Evolutionary conservation across 2,797 vertebrate species (phyloP), one percentile per base, ranked within the genome.

Genomic region (Enteromius afrohamiltoni): DNA sequence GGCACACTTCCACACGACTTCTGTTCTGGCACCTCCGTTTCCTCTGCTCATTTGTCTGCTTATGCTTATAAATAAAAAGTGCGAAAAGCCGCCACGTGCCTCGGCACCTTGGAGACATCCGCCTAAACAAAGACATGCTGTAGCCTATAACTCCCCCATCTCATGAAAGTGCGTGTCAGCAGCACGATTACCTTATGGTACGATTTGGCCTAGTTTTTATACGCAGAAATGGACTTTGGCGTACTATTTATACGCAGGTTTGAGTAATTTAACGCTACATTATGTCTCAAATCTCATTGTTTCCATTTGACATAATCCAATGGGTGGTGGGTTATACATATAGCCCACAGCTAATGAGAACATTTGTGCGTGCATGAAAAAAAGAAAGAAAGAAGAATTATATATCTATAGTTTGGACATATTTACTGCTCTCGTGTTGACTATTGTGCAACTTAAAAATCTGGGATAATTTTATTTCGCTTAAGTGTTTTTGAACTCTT

Each of bases 1-100:
- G 78, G 78, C 78, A 71, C 79, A 70, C 79, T 80, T 82, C 70
- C 58, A 75, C 29, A 13, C 13, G 42, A 82, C 80, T 82, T 53
- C 71, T 82, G 80, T 82, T 67, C 60, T 53, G 16, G 29, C 80
- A 75, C 80, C 60, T 53, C 70, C 3, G 29, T 31, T 82, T 82
- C 69, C 80, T 53, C 69, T 62, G 53, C 37, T 73, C 40, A 6
- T 62, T 58, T 74, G 67, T 73, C 53, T 16, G 42, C 29, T 26
- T 42, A 1, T n/a, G 80, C 3, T 34, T 21, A 75, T 75, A 40
- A 64, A 74, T 34, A 64, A 74, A 6, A 40, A 0, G 68, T 49
- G 42, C 1, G 68, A 65, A 82, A 51, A 34, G 42, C 14, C 70
- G 80, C 70, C 80, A 82, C 80, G 80, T 82, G 80, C n/a, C 80